phyloP scores from a whole-genome alignment of 2,888 invertebrate species.

The Omphaloscelis lunosa region DNA sequence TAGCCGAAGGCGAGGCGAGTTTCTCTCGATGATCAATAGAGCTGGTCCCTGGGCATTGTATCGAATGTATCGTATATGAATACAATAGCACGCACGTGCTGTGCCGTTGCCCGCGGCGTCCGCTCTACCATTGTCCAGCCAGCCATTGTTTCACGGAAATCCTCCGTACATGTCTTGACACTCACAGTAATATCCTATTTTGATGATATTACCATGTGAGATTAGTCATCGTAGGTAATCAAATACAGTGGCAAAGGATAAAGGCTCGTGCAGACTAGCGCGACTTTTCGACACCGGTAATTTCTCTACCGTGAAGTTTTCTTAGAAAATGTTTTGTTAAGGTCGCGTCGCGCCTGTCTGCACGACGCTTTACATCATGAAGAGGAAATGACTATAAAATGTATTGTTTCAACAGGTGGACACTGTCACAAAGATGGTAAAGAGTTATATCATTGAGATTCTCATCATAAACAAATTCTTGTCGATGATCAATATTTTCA shows the following conservation, averaged over 20 bases:
- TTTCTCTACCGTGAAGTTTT: too few species aligned
- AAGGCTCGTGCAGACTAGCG: too few species aligned
- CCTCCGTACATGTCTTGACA: conserved; percentile 84
- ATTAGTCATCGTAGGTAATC: conserved; percentile 51
- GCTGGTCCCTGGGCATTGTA: conserved; percentile 67
- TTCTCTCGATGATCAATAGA: conserved; percentile 71
- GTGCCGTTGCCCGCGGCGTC: conserved; percentile 71
- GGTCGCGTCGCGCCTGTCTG: too few species aligned
- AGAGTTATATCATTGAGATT: conserved; percentile 27
- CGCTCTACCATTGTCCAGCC: conserved; percentile 82
- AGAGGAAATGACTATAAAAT: conserved; percentile 45
- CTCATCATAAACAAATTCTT: conserved; percentile 28
- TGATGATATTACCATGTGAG: conserved; percentile 70
- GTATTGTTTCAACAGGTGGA: conserved; percentile 42
- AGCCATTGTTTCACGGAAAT: conserved; percentile 88
- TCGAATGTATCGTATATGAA: conserved; percentile 78
- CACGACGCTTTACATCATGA: too few species aligned
- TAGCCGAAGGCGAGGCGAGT: conserved; percentile 65
- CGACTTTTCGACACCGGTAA: too few species aligned
- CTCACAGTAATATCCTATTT: conserved; percentile 77
- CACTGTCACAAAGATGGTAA: conserved; percentile 10
- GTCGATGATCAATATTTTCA: conserved; percentile 10
- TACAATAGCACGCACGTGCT: conserved; percentile 88
- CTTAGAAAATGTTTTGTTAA: too few species aligned
- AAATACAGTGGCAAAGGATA: conserved; percentile 44